Percentiles rank a stretch among this genome's conserved stretches.
phyloP scores from a whole-genome alignment of 2,797 vertebrate species.

The Remorina albescens region DNA sequence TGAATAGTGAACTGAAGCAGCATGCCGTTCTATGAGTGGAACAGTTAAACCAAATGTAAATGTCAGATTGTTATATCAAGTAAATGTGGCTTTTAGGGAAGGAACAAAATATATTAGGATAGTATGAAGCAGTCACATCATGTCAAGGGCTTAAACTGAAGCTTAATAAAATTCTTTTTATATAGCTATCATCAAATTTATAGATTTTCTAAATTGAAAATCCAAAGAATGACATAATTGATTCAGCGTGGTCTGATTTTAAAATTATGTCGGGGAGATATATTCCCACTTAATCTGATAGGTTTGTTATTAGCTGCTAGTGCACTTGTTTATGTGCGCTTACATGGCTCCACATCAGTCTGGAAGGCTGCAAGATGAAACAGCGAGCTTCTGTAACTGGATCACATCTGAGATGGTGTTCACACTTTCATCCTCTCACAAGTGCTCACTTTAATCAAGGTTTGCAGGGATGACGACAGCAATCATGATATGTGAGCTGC shows the following conservation, averaged over 20 bases:
- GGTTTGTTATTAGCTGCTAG: slow-evolving; percentile 20
- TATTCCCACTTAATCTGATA: slow-evolving; percentile 24
- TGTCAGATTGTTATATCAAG: too few relatives aligned
- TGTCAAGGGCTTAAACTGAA: neutral
- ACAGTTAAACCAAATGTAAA: too few relatives aligned
- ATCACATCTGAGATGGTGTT: slow-evolving; percentile 62
- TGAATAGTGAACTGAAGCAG: too few relatives aligned
- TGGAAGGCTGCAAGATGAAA: slow-evolving; percentile 57
- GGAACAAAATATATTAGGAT: too few relatives aligned
- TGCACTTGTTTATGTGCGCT: slow-evolving; percentile 29
- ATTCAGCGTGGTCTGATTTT: neutral
- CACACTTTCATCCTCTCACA: slow-evolving; percentile 63
- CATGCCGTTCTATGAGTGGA: too few relatives aligned
- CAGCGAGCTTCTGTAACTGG: slow-evolving; percentile 57
- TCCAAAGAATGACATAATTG: neutral
- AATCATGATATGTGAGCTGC: slow-evolving; percentile 56
- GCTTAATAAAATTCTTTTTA: neutral
- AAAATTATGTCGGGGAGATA: slow-evolving; percentile 1
- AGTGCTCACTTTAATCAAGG: slow-evolving; percentile 80
- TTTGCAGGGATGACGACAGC: slow-evolving; percentile 48
- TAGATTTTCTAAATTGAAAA: neutral
- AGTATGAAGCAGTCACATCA: neutral
- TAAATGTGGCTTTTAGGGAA: too few relatives aligned
- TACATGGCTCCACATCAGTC: slow-evolving; percentile 33
- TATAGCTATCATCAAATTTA: neutral